phyloP scores from a whole-genome alignment of 2,113 vertebrate genomes.

The Ginglymostoma cirratum region DNA sequence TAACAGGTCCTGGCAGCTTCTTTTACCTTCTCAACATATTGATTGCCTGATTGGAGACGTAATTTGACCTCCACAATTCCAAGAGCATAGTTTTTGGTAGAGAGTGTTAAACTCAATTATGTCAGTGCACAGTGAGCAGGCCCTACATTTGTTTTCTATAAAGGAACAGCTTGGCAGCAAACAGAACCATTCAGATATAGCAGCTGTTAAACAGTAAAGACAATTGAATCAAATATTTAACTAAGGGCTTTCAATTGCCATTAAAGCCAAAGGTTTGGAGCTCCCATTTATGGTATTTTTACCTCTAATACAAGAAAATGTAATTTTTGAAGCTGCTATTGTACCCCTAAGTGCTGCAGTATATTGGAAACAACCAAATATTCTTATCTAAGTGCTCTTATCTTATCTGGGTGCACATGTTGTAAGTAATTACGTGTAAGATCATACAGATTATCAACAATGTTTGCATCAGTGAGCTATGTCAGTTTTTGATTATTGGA shows the following conservation, averaged over 20 bases:
- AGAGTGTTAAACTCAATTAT: slow-evolving; percentile 69
- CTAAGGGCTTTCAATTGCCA: slow-evolving; percentile 34
- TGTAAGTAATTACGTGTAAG: neutral
- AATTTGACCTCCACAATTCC: slow-evolving; percentile 63
- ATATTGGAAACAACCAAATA: neutral
- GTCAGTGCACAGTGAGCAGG: slow-evolving; percentile 62
- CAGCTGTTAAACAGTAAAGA: slow-evolving; percentile 34
- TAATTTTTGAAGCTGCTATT: neutral
- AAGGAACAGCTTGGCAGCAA: slow-evolving; percentile 38
- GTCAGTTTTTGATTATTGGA: neutral
- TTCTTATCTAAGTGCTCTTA: neutral
- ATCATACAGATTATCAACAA: neutral
- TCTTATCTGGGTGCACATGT: neutral
- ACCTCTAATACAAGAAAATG: neutral
- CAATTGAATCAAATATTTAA: slow-evolving; percentile 43
- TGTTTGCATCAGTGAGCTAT: neutral
- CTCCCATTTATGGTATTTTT: slow-evolving; percentile 21
- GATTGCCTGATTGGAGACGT: slow-evolving; percentile 66
- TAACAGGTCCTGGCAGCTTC: slow-evolving; percentile 61
- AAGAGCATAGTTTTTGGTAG: slow-evolving; percentile 59
- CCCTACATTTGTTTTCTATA: slow-evolving; percentile 61
- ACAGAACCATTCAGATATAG: slow-evolving; percentile 36
- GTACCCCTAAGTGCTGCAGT: neutral
- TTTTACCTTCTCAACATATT: slow-evolving; percentile 69
- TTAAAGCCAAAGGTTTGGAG: slow-evolving; percentile 23